These are phyloP conservation scores for Sinella curviseta DNA, from an alignment of 1,140 invertebrate species.

Conservation along the genomic window DNA sequence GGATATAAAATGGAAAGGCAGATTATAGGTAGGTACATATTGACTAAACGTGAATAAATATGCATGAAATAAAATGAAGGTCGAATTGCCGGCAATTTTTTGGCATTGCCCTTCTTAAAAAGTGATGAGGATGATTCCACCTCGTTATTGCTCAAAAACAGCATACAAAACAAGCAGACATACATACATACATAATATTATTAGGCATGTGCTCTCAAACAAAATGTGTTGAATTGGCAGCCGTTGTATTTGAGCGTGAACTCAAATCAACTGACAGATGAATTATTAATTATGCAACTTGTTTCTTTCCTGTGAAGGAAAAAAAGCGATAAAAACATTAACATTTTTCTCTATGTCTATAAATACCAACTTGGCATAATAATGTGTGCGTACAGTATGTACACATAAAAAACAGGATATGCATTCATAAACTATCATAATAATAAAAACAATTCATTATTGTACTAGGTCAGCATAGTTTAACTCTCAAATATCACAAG, in stretches of 20 bases:
- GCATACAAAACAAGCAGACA: no score
- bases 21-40: no score
- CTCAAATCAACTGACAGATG: constrained; percentile 16
- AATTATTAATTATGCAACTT: background rate
- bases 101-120: constrained; percentile 2
- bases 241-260: background rate
- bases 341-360: background rate
- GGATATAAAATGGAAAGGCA: background rate
- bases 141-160: background rate
- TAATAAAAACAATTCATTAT: background rate
- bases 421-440: background rate
- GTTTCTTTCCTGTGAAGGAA: background rate
- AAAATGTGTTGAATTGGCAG: constrained; percentile 9
- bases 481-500: no score
- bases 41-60: background rate
- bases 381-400: background rate
- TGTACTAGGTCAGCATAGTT: background rate
- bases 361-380: background rate
- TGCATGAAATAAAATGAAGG: constrained; percentile 15
- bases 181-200: no score
- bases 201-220: no score
- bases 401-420: background rate
- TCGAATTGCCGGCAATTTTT: constrained; percentile 12
- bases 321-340: background rate
- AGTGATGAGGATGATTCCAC: background rate